Percentiles rank a stretch among this genome's conserved stretches.
Evolutionary conservation across 2,797 vertebrate genomes (phyloP).

Genomic region (Heliangelus exortis): DNA sequence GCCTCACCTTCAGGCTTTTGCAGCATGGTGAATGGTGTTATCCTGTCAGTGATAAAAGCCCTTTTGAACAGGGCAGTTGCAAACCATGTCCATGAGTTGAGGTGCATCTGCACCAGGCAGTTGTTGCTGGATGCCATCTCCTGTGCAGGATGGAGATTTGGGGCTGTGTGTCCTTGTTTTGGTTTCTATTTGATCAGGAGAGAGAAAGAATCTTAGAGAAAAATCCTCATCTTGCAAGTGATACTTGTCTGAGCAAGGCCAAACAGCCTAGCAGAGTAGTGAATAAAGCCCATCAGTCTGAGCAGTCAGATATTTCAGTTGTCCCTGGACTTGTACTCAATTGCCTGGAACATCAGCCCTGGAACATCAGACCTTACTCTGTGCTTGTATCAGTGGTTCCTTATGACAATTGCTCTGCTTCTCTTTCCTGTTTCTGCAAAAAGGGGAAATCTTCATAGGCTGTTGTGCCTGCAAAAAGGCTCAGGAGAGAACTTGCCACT

Average conservation of each 20-base stretch:
- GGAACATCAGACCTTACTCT: neutral
- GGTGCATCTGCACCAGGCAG: neutral
- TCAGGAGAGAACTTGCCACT: rapidly evolving
- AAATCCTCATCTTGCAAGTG: neutral
- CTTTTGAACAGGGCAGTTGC: neutral
- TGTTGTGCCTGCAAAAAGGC: neutral
- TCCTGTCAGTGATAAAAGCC: neutral
- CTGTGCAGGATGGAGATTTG: neutral
- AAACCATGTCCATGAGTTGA: rapidly evolving
- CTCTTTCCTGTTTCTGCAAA: neutral
- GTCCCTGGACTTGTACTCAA: neutral
- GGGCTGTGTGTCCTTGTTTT: neutral
- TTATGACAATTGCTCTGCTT: neutral
- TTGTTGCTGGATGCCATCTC: neutral
- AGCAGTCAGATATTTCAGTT: neutral
- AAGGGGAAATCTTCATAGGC: neutral
- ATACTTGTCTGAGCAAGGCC: neutral
- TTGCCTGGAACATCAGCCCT: neutral
- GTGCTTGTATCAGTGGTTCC: neutral
- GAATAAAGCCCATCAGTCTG: neutral
- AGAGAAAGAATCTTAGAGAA: neutral
- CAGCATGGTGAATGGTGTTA: neutral
- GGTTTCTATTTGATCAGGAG: neutral
- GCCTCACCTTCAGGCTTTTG: neutral
- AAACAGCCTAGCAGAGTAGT: neutral